phyloP scores from a whole-genome alignment of 2,113 vertebrate species.

The Lates calcarifer region DNA sequence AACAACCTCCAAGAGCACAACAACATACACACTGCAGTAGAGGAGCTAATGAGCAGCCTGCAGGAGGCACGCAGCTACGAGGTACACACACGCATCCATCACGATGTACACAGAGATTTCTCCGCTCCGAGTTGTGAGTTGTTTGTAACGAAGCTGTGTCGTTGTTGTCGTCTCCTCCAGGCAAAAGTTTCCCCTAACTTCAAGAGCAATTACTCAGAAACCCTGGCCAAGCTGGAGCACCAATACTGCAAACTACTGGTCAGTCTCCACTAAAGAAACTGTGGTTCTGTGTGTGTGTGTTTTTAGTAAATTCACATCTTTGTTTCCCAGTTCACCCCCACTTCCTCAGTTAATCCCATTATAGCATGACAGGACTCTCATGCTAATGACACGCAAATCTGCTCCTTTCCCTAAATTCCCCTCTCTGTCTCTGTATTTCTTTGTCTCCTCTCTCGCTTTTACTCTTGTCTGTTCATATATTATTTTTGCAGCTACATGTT shows the following conservation, averaged over 20 bases:
- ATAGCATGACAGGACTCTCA: constrained; percentile 46
- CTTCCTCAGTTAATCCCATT: constrained; percentile 65
- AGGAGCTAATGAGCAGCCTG: constrained; percentile 90
- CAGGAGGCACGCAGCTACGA: constrained; percentile 93
- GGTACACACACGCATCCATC: constrained; percentile 77
- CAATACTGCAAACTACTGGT: constrained; percentile 98
- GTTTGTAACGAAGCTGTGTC: constrained; percentile 20
- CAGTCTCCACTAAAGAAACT: constrained; percentile 68
- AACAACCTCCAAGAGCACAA: constrained; percentile 92
- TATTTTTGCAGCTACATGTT: too few relatives aligned
- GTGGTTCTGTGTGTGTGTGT: not conserved
- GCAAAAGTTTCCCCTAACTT: constrained; percentile 93
- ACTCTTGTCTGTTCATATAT: not conserved
- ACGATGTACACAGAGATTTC: not conserved
- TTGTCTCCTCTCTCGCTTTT: not conserved
- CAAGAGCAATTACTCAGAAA: constrained; percentile 92
- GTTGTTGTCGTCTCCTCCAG: constrained; percentile 73
- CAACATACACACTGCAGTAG: constrained; percentile 89
- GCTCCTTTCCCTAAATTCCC: not conserved
- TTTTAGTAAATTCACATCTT: constrained; percentile 4
- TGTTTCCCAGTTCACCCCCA: constrained; percentile 28
- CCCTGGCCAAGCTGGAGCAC: constrained; percentile 93
- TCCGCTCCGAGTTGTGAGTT: too few relatives aligned
- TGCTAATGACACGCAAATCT: constrained; percentile 28
- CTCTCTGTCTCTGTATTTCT: not conserved